phyloP scores from a whole-genome alignment of 2,797 vertebrate genomes.

The Megalops cyprinoides region DNA sequence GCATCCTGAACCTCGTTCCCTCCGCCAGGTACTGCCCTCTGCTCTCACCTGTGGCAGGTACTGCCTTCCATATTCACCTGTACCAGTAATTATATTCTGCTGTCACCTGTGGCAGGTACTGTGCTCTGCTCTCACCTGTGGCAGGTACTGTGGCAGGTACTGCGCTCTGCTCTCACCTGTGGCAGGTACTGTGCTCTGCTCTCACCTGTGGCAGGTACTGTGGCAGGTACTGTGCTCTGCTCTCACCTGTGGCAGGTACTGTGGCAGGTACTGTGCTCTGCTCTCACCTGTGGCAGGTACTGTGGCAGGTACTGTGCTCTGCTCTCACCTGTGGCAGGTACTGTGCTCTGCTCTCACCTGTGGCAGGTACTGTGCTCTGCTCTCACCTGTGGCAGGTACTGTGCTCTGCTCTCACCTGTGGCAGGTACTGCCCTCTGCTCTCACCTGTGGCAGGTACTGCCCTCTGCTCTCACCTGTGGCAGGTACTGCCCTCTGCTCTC shows the following conservation, averaged over 20 bases:
- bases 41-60: background rate
- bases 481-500: no score
- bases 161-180: background rate
- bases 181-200: background rate
- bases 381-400: no score
- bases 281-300: no score
- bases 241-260: no score
- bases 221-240: background rate
- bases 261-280: background rate
- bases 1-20: slow-evolving; percentile 87
- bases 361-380: background rate
- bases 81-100: background rate
- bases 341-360: background rate
- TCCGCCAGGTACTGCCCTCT: slow-evolving; percentile 81
- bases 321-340: no score
- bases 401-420: no score
- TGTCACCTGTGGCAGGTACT: background rate
- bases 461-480: background rate
- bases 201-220: no score
- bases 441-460: background rate
- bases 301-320: no score
- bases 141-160: no score
- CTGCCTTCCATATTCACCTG: no score
- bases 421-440: background rate
- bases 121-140: background rate